Base-by-base conservation (phyloP, 2,113 vertebrate species). In the Mellivora capensis region DNA sequence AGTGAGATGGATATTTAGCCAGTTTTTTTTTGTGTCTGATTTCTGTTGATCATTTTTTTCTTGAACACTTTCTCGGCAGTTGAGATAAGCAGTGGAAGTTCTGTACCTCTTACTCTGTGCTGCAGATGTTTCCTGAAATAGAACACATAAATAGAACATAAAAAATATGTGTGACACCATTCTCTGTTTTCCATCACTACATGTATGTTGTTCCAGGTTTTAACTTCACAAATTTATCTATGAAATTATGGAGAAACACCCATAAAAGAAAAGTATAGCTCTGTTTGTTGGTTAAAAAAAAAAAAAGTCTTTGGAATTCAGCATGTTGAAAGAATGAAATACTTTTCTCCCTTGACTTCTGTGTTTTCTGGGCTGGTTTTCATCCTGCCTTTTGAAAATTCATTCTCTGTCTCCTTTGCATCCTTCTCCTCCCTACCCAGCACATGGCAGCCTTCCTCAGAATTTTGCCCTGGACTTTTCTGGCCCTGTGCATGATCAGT, bases 111-210 rank as follows among this genome's bases (percentile, higher is more conserved):
- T 96, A 54, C n/a, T 90, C 59, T 93, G 13, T 96, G 91, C 34
- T 96, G 84, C 97, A 97, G 90, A 69, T 97, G 95, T 97, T 97
- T 97, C 96, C 96, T 98, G 96, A 98, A 96, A 69, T 96, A 76
- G 54, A 93, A 96, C 85, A 87, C 87, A 95, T 64, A 89, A 96
- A 85, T 80, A 85, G 62, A 91, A 74, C n/a, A 74, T 91, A 82
- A 94, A 94, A 90, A 88, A 91, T 85, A 71, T 54, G 15, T 93
- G 13, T 88, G 91, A 90, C n/a, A 90, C 62, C 27, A 21, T 93
- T 97, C 49, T 96, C 34, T 94, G 1, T 87, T 98, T 97, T 95
- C 62, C 25, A 88, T 94, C 79, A 59, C 95, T 87, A 72, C 39
- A 57, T 74, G 95, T 93, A 52, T 81, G 39, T 57, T 95, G n/a